phyloP scores from a whole-genome alignment of 2,888 invertebrate genomes.

The Norana najaformis region DNA sequence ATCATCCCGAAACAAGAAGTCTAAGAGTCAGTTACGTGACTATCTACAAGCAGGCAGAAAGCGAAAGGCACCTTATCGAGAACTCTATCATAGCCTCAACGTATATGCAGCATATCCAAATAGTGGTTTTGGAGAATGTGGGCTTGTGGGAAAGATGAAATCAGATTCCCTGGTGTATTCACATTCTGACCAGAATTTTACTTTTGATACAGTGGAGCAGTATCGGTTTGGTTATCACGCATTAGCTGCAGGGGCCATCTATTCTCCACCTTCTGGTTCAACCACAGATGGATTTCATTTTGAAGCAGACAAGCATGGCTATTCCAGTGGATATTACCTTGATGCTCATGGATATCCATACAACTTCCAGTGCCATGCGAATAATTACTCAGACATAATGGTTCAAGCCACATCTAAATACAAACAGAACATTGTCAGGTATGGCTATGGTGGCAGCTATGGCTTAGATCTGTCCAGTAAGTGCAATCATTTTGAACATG shows the following conservation, averaged over 20 bases:
- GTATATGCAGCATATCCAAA: constrained; percentile 23
- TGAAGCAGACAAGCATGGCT: constrained; percentile 54
- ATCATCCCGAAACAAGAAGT: constrained; percentile 77
- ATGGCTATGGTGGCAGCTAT: background rate
- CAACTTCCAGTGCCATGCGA: constrained; percentile 55
- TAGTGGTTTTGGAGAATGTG: constrained; percentile 16
- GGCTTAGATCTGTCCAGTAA: constrained; percentile 18
- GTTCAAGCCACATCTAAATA: constrained; percentile 39
- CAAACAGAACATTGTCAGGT: constrained; percentile 3
- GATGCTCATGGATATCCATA: constrained; percentile 59
- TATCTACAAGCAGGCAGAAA: constrained; percentile 85
- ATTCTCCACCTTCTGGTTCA: constrained; percentile 37
- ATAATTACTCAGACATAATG: constrained; percentile 56
- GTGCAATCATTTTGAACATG: constrained; percentile 31
- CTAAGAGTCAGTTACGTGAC: constrained; percentile 90
- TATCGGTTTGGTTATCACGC: constrained; percentile 40
- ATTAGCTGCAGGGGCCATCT: constrained; percentile 34
- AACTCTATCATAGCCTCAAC: constrained; percentile 50
- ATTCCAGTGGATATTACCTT: constrained; percentile 55
- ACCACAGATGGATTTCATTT: constrained; percentile 50
- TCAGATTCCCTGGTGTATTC: constrained; percentile 54
- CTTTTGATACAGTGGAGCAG: constrained; percentile 40
- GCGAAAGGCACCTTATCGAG: constrained; percentile 49
- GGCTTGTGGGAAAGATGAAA: constrained; percentile 45
- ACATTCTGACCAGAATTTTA: constrained; percentile 43